Conservation (phyloP, 2,113 vertebrate species). For the Telmatochromis sp. region DNA sequence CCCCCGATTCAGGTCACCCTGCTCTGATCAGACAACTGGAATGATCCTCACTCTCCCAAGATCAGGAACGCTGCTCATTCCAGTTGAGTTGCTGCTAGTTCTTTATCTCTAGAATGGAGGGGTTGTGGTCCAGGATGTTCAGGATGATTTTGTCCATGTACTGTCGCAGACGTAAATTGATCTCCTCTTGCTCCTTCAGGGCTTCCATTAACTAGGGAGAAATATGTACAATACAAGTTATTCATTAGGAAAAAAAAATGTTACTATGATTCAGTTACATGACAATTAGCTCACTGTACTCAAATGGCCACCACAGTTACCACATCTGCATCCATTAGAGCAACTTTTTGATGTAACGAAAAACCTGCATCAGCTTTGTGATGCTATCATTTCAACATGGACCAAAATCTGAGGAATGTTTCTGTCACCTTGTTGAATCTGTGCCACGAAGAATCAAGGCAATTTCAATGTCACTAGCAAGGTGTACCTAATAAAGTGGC, state of each 20-base stretch:
- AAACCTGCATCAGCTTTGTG: background rate
- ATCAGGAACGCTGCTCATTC: background rate
- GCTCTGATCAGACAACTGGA: constrained; percentile 15
- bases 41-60: background rate
- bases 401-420: background rate
- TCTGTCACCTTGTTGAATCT: background rate
- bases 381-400: background rate
- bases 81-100: constrained; percentile 65
- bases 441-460: background rate
- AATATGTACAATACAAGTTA: background rate
- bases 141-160: constrained; percentile 99
- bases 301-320: background rate
- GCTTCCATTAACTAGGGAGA: constrained; percentile 89
- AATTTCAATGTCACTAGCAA: background rate
- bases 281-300: background rate
- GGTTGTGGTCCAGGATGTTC: constrained; percentile 94
- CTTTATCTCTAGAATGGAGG: constrained; percentile 97
- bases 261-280: background rate
- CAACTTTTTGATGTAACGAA: background rate
- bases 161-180: constrained; percentile 88
- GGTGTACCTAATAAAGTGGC: background rate
- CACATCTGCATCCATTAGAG: background rate
- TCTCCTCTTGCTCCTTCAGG: constrained; percentile 95
- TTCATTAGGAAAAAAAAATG: background rate
- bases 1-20: background rate